phyloP scores from a whole-genome alignment of 30 jellyfish, hydroid and myxozoan genomes.

The Clytia hemisphaerica region DNA sequence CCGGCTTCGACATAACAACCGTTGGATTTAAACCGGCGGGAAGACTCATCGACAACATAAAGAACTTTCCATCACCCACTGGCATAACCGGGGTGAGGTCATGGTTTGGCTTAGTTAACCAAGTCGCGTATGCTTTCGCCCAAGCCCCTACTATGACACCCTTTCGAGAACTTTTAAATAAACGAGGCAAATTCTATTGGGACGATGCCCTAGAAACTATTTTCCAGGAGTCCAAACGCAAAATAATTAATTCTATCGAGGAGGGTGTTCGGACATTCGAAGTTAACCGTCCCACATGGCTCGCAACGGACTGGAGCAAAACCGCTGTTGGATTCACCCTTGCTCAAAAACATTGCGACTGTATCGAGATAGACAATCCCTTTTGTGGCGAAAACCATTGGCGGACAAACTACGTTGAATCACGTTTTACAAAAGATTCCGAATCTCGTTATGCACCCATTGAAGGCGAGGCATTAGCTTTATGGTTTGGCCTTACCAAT shows the following conservation, averaged over 20 bases:
- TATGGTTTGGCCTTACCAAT: slow-evolving; percentile 13
- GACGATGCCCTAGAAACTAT: slow-evolving; percentile 5
- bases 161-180: slow-evolving; percentile 22
- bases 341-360: slow-evolving; percentile 21
- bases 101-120: slow-evolving; percentile 1
- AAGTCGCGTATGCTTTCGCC: too few relatives aligned
- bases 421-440: slow-evolving; percentile 22
- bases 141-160: slow-evolving; percentile 8
- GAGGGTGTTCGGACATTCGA: slow-evolving; percentile 1
- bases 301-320: background rate
- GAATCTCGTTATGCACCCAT: slow-evolving; percentile 41
- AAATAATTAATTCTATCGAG: background rate
- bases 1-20: slow-evolving; percentile 13
- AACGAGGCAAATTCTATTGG: background rate
- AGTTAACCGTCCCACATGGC: background rate
- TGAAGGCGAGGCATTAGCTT: slow-evolving; percentile 46
- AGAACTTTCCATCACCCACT: slow-evolving; percentile 7
- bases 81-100: background rate
- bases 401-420: slow-evolving; percentile 5
- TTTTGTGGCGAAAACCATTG: slow-evolving; percentile 20
- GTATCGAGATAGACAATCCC: background rate
- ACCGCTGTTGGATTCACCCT: slow-evolving; percentile 26
- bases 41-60: background rate
- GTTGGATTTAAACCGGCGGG: too few relatives aligned
- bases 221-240: slow-evolving; percentile 6